Conservation (phyloP, 2,113 vertebrate genomes). For the Penelope pileata region DNA sequence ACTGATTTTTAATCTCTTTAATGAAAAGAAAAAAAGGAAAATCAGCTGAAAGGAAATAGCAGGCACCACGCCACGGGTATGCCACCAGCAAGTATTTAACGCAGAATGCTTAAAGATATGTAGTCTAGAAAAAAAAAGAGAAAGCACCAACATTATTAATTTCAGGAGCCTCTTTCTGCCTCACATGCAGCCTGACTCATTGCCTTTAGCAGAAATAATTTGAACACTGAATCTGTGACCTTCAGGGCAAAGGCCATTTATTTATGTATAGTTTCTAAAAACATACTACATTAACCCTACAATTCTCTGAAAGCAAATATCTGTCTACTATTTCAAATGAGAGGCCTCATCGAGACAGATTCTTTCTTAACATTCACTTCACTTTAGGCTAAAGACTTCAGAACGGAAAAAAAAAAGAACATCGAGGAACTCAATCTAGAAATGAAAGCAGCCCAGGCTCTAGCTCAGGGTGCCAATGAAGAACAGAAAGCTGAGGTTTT, state of each 20-base stretch:
- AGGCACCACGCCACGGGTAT: background rate
- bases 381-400: background rate
- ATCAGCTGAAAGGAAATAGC: background rate
- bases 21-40: background rate
- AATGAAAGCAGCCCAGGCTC: background rate
- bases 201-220: background rate
- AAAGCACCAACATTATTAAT: background rate
- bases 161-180: background rate
- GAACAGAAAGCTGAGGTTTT: background rate
- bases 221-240: background rate
- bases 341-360: background rate
- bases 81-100: background rate
- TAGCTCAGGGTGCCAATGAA: background rate
- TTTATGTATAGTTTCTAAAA: background rate
- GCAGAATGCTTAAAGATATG: background rate
- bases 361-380: background rate
- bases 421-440: background rate
- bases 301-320: background rate
- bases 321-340: background rate
- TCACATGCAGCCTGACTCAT: background rate
- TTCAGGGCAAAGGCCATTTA: background rate
- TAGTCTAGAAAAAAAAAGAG: background rate
- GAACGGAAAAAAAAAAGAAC: background rate
- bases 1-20: background rate
- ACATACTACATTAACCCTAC: background rate